A percentile compares a stretch with the other conserved stretches of the same genome.
These are phyloP conservation scores for Pachycephala philippinensis DNA, from an alignment of 2,113 vertebrate genomes.

Conservation along the genomic window DNA sequence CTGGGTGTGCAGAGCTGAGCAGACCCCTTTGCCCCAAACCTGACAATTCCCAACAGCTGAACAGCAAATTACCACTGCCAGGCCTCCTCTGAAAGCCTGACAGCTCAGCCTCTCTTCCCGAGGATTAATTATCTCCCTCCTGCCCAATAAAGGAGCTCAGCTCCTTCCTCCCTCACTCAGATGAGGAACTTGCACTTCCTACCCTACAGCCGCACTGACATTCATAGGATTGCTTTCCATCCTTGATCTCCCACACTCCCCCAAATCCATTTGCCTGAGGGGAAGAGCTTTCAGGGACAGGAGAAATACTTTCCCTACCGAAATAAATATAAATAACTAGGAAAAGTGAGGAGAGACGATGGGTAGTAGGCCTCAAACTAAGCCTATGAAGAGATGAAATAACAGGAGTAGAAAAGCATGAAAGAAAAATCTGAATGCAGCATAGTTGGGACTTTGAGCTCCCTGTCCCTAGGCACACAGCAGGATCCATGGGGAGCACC, in stretches of 20 bases:
- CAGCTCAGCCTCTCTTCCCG: not conserved
- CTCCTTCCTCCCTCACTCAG: not conserved
- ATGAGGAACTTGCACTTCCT: not conserved
- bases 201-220: not conserved
- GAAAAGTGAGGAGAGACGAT: not conserved
- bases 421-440: not conserved
- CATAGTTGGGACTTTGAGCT: not conserved
- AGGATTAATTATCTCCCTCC: constrained; percentile 29
- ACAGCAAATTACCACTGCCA: not conserved
- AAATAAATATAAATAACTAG: not conserved
- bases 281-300: not conserved
- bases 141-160: not conserved
- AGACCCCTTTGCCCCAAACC: not conserved
- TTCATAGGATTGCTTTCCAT: not conserved
- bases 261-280: not conserved
- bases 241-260: not conserved
- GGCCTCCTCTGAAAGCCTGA: not conserved
- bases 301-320: not conserved
- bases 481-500: not conserved
- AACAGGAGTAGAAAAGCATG: not conserved
- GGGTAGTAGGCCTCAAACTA: not conserved
- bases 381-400: not conserved
- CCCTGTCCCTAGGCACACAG: rapidly evolving
- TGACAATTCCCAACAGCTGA: not conserved
- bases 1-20: not conserved